Evolutionary conservation across 2,888 invertebrate species (phyloP).

Genomic region (Mythimna impura): DNA sequence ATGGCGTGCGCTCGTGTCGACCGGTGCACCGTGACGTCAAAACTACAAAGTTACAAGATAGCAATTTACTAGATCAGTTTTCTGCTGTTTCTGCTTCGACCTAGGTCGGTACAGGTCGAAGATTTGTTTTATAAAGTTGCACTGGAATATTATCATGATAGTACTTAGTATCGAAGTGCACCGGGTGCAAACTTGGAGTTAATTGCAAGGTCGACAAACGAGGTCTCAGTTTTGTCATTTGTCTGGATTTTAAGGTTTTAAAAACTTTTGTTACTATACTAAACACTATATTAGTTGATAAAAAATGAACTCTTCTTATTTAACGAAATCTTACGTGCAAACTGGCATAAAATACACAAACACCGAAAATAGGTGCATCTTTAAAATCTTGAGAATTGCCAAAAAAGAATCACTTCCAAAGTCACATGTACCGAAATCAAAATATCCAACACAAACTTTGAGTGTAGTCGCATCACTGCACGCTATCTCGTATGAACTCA

Average conservation of each 20-base stretch:
- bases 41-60: not conserved
- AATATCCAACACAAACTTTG: conserved; percentile 2
- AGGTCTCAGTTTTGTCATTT: not conserved
- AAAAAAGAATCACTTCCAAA: not conserved
- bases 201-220: not conserved
- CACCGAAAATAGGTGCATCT: not conserved
- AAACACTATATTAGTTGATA: not conserved
- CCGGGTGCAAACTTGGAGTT: not conserved
- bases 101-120: conserved; percentile 17
- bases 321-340: not conserved
- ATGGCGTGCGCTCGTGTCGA: conserved; percentile 12
- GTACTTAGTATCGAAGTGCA: not conserved
- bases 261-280: not conserved
- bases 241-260: not conserved
- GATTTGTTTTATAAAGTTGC: conserved; percentile 7
- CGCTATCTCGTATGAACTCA: conserved; percentile 46
- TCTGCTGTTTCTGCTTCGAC: not conserved
- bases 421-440: conserved; percentile 10
- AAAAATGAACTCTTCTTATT: not conserved
- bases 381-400: not conserved
- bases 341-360: conserved; percentile 1
- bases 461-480: conserved; percentile 39
- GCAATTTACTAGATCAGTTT: not conserved
- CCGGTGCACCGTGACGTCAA: not conserved
- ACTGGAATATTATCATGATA: conserved; percentile 17